A percentile compares a stretch with the other conserved stretches of the same genome.
Conservation (phyloP, 1,140 invertebrate genomes). For the Drosophila fuyamai region DNA sequence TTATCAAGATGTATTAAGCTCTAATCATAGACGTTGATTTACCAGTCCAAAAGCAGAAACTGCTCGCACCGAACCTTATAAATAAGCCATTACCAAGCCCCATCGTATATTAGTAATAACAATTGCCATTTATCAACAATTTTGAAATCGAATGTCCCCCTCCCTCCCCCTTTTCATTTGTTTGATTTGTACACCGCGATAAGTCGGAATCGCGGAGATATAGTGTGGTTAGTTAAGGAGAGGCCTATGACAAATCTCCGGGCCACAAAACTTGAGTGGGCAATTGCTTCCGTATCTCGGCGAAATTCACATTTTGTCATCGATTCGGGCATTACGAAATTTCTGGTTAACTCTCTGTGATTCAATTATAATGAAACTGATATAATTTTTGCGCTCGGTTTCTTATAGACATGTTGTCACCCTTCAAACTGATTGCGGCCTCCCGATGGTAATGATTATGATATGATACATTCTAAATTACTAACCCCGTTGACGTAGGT, state of each 20-base stretch:
- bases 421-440: slow-evolving; percentile 21
- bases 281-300: slow-evolving; percentile 50
- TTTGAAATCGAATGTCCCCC: slow-evolving; percentile 33
- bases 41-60: slow-evolving; percentile 38
- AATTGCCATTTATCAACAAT: slow-evolving; percentile 65
- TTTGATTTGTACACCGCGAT: slow-evolving; percentile 64
- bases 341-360: slow-evolving; percentile 45
- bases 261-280: slow-evolving; percentile 17
- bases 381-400: slow-evolving; percentile 38
- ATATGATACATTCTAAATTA: slow-evolving; percentile 49
- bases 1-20: slow-evolving; percentile 79
- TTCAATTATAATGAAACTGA: slow-evolving; percentile 72
- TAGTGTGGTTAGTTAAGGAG: slow-evolving; percentile 13
- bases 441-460: slow-evolving; percentile 46
- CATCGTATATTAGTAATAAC: slow-evolving; percentile 63
- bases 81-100: slow-evolving; percentile 59
- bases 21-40: slow-evolving; percentile 81
- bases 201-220: slow-evolving; percentile 25
- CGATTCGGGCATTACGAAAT: slow-evolving; percentile 45
- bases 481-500: slow-evolving; percentile 27
- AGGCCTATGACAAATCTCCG: slow-evolving; percentile 39
- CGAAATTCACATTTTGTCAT: slow-evolving; percentile 34
- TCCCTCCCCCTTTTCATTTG: slow-evolving; percentile 11
- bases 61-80: slow-evolving; percentile 44
- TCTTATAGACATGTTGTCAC: slow-evolving; percentile 79